phyloP scores from a whole-genome alignment of 2,888 invertebrate genomes.

The Tiphia femorata region DNA sequence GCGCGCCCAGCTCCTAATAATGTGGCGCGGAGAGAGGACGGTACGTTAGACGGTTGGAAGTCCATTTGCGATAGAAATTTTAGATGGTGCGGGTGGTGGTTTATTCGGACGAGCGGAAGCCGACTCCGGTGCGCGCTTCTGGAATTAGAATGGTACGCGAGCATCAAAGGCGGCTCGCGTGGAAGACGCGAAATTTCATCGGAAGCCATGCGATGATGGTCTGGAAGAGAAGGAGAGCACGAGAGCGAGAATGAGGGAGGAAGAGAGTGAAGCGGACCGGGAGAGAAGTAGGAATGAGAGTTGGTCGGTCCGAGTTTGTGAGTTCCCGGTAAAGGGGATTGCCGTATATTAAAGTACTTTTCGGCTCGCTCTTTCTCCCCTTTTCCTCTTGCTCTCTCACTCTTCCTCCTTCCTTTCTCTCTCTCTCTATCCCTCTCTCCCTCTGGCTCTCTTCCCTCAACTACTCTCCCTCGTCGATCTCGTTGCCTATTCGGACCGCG shows the following conservation, averaged over 20 bases:
- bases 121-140: slow-evolving; percentile 40
- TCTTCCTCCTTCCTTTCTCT: slow-evolving; percentile 26
- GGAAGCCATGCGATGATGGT: slow-evolving; percentile 55
- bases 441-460: too few relatives aligned
- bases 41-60: too few relatives aligned
- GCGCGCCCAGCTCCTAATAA: slow-evolving; percentile 22
- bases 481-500: slow-evolving; percentile 49
- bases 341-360: slow-evolving; percentile 65
- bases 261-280: slow-evolving; percentile 8
- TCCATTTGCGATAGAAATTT: background rate
- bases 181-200: slow-evolving; percentile 64
- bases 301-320: slow-evolving; percentile 57
- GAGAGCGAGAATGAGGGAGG: slow-evolving; percentile 18
- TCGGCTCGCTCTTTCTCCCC: slow-evolving; percentile 46
- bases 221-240: too few relatives aligned
- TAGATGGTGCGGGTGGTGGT: background rate
- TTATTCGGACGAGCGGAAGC: slow-evolving; percentile 30
- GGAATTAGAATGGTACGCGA: slow-evolving; percentile 51
- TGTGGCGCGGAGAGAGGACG: too few relatives aligned
- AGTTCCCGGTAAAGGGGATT: slow-evolving; percentile 63
- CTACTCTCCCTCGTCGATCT: slow-evolving; percentile 25
- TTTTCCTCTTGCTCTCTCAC: slow-evolving; percentile 34
- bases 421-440: slow-evolving; percentile 38
- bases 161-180: slow-evolving; percentile 52
- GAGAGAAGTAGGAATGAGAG: slow-evolving; percentile 36